Evolutionary conservation across 1,140 invertebrate species (phyloP), one percentile per base, ranked within the genome.

Genomic region (Nilaparvata lugens): DNA sequence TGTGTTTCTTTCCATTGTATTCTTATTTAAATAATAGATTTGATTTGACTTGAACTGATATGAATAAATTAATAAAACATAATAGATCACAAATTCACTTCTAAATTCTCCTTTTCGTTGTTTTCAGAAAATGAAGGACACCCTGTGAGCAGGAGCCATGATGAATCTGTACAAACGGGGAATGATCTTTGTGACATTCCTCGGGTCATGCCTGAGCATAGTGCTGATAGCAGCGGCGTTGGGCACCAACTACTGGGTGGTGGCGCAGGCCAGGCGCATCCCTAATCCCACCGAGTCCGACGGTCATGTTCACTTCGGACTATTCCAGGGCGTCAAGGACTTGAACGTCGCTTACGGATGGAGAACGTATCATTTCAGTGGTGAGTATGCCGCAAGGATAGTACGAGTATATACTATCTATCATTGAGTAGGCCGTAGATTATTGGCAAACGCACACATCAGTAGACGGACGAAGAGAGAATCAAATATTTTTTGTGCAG

Each of bases 221-320:
- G 90, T 86, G 5, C 71, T 96, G 43, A 79, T 94, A 1, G 83
- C 90, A 13, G 88, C 88, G 11, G 87, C 90, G 24, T 73, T 96
- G 58, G 90, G 88, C 0, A 95, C 92, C 0, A 87, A 91, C 66
- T 84, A 90, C 66, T 97, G 94, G 94, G 82, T 93, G 1, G 83
- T 85, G 28, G 88, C 91, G 0, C 79, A 77, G 61, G 88, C 91
- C 1, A 81, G 82, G 51, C 74, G 85, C 61, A 78, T 79, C 0
- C 78, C 78, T 14, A 88, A 87, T 70, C 80, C 85, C 0, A 69
- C 75, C 64, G 81, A 86, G 65, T 90, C 87, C 43, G 84, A 84
- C 52, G 91, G 89, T 2, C 78, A 80, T 64, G 82, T 95, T 43
- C 81, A 87, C 68, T 89, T 93, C 68, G 92, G 92, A 0, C 77